These are phyloP conservation scores for Siniperca obscura DNA, from an alignment of 2,797 vertebrate genomes.

Conservation along the genomic window DNA sequence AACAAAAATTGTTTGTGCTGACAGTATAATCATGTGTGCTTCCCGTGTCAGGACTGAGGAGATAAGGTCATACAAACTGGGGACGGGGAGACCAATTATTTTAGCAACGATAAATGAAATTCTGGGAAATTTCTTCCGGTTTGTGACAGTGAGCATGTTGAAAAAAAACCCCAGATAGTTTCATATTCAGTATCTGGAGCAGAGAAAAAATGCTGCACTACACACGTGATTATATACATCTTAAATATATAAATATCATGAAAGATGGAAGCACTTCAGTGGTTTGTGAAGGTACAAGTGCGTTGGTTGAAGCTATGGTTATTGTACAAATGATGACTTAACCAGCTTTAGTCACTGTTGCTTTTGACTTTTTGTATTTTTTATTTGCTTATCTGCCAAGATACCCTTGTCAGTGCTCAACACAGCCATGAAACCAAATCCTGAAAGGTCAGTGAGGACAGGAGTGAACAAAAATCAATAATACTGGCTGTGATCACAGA, in stretches of 20 bases:
- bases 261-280: background rate
- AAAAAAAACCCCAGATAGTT: background rate
- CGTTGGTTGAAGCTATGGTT: conserved; percentile 3
- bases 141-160: background rate
- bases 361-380: conserved; percentile 40
- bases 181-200: background rate
- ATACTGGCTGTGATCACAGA: conserved; percentile 50
- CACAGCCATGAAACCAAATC: conserved; percentile 58
- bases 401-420: conserved; percentile 51
- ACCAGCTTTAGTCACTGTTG: background rate
- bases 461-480: conserved; percentile 61
- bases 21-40: conserved; percentile 40
- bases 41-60: conserved; percentile 24
- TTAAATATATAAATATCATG: background rate
- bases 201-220: background rate
- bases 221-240: background rate
- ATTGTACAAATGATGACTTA: conserved; percentile 15
- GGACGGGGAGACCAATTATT: conserved; percentile 41
- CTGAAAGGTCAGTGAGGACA: conserved; percentile 61
- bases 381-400: conserved; percentile 45
- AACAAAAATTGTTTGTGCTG: conserved; percentile 42
- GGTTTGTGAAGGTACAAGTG: background rate
- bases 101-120: conserved; percentile 15
- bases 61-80: conserved; percentile 45
- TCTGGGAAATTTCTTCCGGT: background rate